Evolutionary conservation across 2,113 vertebrate genomes (phyloP), one percentile per base, ranked within the genome.

Genomic region (Leptocoma aspasia): DNA sequence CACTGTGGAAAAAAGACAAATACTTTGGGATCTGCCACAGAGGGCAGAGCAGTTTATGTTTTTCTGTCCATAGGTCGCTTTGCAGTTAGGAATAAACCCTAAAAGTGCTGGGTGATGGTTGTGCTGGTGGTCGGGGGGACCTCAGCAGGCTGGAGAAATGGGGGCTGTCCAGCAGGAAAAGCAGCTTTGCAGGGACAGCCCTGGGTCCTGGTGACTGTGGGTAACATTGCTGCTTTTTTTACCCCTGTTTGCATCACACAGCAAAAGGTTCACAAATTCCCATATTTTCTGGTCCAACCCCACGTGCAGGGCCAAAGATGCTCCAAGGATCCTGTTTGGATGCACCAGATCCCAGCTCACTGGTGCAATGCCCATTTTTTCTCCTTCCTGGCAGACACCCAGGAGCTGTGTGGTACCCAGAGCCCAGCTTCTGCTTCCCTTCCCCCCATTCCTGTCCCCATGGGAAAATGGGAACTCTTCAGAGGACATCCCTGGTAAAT

Each of bases 401-500:
- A 13, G 85, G 44, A 88, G 20, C 65, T 31, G 7, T 12, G 44
- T 3, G 44, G 63, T 3, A 60, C 31, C 57, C 45, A 81, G 52
- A 35, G 31, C 27, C 47, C 30, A 22, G 3, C 59, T 47, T 30
- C 64, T 69, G 23, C 63, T 39, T 33, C 54, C 41, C 41, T 44
- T 39, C 77, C 30, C 12, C 52, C 56, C 66, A 27, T 9, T 27
- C 65, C 50, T 13, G n/a, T 5, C 64, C 39, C 15, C 63, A 44
- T 0, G 6, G 45, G 16, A 31, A 68, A 70, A 30, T 0, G 4
- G 19, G 7, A 52, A 53, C 33, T 57, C 60, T 44, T 26, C 14
- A 13, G 17, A 37, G 45, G 6, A 33, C 7, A 33, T 5, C 0
- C 0, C 19, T 26, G 35, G 8, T 13, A 23, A 87, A 85, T 35